phyloP scores from a whole-genome alignment of 2,113 vertebrate species.

The Emydura subglobosa region DNA sequence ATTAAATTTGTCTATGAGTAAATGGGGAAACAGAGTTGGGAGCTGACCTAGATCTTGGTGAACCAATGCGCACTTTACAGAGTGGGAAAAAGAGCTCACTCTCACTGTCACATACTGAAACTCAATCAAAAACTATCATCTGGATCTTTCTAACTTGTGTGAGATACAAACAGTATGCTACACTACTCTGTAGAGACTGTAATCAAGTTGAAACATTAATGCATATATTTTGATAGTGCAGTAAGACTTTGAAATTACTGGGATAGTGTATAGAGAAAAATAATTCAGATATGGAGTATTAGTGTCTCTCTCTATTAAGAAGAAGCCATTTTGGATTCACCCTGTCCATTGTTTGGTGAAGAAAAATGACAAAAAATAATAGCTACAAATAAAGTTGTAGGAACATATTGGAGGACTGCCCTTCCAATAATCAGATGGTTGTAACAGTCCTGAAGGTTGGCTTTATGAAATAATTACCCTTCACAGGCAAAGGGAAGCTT shows the following conservation, averaged over 20 bases:
- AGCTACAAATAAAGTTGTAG: background rate
- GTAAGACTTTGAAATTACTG: background rate
- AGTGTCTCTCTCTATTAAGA: background rate
- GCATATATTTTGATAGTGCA: background rate
- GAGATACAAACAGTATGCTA: rapidly evolving
- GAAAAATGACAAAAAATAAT: background rate
- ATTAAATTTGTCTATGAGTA: background rate
- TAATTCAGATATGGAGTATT: background rate
- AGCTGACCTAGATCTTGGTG: background rate
- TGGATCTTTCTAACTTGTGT: background rate
- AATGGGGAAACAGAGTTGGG: background rate
- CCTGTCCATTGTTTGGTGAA: background rate
- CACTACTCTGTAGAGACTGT: background rate
- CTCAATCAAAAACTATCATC: background rate
- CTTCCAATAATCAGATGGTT: background rate
- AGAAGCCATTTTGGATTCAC: background rate
- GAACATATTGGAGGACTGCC: background rate
- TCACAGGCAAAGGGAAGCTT: background rate
- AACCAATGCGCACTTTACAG: background rate
- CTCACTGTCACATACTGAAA: background rate
- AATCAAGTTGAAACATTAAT: background rate
- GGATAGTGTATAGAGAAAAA: too few relatives aligned
- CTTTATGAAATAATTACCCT: background rate
- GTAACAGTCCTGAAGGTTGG: background rate
- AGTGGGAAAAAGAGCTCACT: background rate